These are phyloP conservation scores for Triplophysa siluroides DNA, from an alignment of 2,113 vertebrate species.

Conservation along the genomic window DNA sequence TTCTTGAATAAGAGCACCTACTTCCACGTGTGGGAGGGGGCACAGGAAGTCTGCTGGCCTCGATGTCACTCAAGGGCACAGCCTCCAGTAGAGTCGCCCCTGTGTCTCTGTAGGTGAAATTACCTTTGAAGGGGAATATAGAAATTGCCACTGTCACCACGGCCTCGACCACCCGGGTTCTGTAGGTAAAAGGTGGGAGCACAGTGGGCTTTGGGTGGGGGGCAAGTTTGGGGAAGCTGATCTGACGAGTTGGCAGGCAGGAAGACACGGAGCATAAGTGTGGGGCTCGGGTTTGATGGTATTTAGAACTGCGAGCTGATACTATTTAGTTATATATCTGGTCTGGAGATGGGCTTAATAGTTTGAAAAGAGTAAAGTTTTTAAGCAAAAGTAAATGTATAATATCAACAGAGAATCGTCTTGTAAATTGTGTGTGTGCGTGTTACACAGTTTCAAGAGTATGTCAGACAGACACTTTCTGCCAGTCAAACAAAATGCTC, in stretches of 20 bases:
- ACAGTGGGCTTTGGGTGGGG: conserved; percentile 8
- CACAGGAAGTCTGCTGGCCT: conserved; percentile 55
- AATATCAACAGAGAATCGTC: background rate
- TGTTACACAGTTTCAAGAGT: background rate
- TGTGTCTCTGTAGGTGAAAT: conserved; percentile 63
- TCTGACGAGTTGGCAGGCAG: conserved; percentile 21
- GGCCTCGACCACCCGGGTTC: conserved; percentile 24
- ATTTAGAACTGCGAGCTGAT: conserved; percentile 2
- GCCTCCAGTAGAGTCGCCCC: conserved; percentile 59
- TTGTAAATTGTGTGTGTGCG: background rate
- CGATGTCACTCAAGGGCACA: conserved; percentile 54
- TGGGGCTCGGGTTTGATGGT: conserved; percentile 2
- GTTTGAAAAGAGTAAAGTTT: background rate
- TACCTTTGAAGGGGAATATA: conserved; percentile 59
- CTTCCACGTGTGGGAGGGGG: conserved; percentile 59
- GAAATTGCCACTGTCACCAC: conserved; percentile 51
- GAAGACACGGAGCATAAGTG: background rate
- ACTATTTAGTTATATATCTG: background rate
- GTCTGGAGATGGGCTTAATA: conserved; percentile 6
- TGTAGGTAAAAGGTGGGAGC: conserved; percentile 24
- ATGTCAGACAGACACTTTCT: background rate
- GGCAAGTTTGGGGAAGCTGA: conserved; percentile 7
- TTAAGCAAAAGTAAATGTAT: too few relatives aligned
- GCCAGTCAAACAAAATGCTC: background rate
- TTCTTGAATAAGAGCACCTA: conserved; percentile 56